These are phyloP conservation scores for Drosophila ogumai DNA, from an alignment of 1,140 invertebrate genomes.

Conservation along the genomic window DNA sequence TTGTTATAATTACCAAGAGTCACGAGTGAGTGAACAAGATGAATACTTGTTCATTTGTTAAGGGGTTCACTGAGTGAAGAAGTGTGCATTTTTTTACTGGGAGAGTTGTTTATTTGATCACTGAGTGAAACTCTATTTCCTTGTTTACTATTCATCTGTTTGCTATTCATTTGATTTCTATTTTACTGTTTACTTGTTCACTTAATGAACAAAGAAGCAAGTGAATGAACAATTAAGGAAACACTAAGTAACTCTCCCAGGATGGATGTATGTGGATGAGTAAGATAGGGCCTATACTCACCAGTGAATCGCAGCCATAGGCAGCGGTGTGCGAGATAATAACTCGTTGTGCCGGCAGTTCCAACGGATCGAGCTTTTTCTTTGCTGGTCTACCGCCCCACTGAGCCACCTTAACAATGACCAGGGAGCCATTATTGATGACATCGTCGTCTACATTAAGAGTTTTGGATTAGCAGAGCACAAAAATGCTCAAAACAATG, in stretches of 20 bases:
- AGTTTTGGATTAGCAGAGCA: conserved; percentile 24
- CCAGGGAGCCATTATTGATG: conserved; percentile 48
- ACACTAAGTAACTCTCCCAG: too few relatives aligned
- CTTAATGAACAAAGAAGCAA: too few relatives aligned
- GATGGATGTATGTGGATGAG: not conserved
- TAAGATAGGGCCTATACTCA: conserved; percentile 48
- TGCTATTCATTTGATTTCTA: too few relatives aligned
- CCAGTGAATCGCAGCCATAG: conserved; percentile 85
- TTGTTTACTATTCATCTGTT: not conserved
- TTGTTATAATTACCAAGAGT: not conserved
- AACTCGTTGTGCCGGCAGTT: conserved; percentile 85
- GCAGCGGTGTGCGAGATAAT: conserved; percentile 87
- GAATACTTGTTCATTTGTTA: not conserved
- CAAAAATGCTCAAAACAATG: conserved; percentile 2
- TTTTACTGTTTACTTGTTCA: too few relatives aligned
- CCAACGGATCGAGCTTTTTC: conserved; percentile 70
- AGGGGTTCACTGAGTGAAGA: not conserved
- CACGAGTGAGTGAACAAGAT: not conserved
- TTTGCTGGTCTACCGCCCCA: conserved; percentile 87
- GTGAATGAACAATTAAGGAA: too few relatives aligned
- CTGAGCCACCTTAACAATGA: conserved; percentile 78
- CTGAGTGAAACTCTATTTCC: not conserved
- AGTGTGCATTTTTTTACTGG: not conserved
- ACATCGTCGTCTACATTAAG: conserved; percentile 41
- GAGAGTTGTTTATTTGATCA: not conserved